Conservation (phyloP, 2,797 vertebrate genomes). For the Typhlichthys eigenmanni region DNA sequence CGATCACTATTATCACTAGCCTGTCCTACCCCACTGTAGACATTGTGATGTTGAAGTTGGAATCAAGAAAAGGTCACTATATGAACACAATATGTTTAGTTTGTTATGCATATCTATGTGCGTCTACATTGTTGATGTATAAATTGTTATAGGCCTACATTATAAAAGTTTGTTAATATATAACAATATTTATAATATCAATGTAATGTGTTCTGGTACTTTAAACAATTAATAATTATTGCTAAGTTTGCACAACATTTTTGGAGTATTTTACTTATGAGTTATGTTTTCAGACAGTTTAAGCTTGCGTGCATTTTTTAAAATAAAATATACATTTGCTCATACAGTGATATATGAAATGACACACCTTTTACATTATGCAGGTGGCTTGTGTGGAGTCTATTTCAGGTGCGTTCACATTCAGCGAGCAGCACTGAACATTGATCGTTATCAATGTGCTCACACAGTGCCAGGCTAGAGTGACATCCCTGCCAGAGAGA, state of each 20-base stretch:
- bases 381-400: background rate
- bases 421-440: too few relatives aligned
- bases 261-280: too few relatives aligned
- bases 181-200: too few relatives aligned
- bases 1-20: too few relatives aligned
- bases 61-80: too few relatives aligned
- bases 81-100: too few relatives aligned
- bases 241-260: background rate
- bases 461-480: slow-evolving; percentile 33
- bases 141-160: background rate
- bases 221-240: background rate
- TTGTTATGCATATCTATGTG: background rate
- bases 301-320: background rate
- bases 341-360: slow-evolving; percentile 29
- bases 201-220: background rate
- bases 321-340: slow-evolving; percentile 2
- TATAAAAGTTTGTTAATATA: too few relatives aligned
- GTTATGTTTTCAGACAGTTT: background rate
- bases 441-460: slow-evolving; percentile 39
- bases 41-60: too few relatives aligned
- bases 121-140: background rate
- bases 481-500: slow-evolving; percentile 49
- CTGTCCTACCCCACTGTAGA: too few relatives aligned
- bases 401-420: background rate
- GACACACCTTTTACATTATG: slow-evolving; percentile 21